Evolutionary conservation across 2,888 invertebrate species (phyloP).

Genomic region (Sturmia bella): DNA sequence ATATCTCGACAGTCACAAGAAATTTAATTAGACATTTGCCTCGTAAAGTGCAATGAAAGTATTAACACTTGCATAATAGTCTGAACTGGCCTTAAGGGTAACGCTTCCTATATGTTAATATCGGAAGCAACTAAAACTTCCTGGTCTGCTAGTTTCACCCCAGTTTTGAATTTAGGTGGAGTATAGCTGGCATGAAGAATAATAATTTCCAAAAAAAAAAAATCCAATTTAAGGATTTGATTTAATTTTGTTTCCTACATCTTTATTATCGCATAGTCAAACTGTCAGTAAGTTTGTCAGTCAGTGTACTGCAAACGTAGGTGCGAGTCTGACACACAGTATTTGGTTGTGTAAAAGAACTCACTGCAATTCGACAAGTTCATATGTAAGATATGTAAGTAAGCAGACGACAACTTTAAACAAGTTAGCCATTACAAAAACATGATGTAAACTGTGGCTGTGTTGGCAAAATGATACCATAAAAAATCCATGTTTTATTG

Average conservation of each 20-base stretch:
- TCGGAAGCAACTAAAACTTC: too few relatives aligned
- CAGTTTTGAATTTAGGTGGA: too few relatives aligned
- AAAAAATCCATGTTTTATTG: constrained; percentile 24
- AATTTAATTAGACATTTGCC: too few relatives aligned
- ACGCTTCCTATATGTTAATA: too few relatives aligned
- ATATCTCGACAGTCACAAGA: too few relatives aligned
- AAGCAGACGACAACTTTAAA: constrained; percentile 52
- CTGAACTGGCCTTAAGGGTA: too few relatives aligned
- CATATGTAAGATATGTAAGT: too few relatives aligned
- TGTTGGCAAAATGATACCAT: constrained; percentile 1
- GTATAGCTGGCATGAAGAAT: too few relatives aligned
- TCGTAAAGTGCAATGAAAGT: too few relatives aligned
- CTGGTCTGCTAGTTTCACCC: too few relatives aligned
- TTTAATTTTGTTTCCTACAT: constrained; percentile 45
- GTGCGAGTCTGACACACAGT: neutral
- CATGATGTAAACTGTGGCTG: constrained; percentile 52
- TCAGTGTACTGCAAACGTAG: constrained; percentile 22
- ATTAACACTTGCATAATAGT: too few relatives aligned
- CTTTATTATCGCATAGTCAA: constrained; percentile 49
- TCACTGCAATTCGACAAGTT: constrained; percentile 56
- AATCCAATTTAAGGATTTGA: constrained; percentile 52
- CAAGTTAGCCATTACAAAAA: constrained; percentile 37
- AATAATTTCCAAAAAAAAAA: too few relatives aligned
- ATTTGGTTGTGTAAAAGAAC: constrained; percentile 19
- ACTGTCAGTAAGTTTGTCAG: constrained; percentile 24